Conservation (phyloP, 1,140 invertebrate genomes). For the Ceratoteleas bidentatus region DNA sequence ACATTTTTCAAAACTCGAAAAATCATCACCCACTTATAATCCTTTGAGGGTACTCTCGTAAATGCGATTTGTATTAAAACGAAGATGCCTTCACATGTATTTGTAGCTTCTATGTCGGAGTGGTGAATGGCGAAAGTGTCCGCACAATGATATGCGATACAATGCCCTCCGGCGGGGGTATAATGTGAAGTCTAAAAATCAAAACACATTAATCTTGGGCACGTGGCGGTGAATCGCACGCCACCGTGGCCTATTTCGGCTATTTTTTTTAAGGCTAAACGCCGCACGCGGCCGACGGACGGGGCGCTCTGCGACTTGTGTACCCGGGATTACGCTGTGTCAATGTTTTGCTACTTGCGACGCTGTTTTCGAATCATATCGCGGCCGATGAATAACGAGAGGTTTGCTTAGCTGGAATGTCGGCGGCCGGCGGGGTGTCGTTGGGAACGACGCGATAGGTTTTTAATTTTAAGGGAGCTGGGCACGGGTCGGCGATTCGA, state of each 20-base stretch:
- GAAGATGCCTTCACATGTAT: conserved; percentile 56
- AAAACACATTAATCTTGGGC: conserved; percentile 81
- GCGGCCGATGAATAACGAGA: conserved; percentile 28
- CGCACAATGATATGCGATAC: conserved; percentile 62
- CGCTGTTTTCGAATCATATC: conserved; percentile 54
- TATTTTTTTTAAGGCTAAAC: conserved; percentile 63
- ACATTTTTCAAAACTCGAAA: no score
- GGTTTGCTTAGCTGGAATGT: conserved; percentile 19
- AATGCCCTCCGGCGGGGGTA: conserved; percentile 68
- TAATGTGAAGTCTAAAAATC: conserved; percentile 81
- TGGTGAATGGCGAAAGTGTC: conserved; percentile 41
- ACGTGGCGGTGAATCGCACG: conserved; percentile 76
- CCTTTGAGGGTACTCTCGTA: conserved; percentile 56
- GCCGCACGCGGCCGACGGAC: conserved; percentile 20
- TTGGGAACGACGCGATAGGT: background rate
- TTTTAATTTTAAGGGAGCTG: no score
- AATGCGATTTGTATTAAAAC: conserved; percentile 57
- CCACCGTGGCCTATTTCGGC: conserved; percentile 55
- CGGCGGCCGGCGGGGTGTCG: conserved; percentile 5
- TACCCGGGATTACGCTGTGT: conserved; percentile 58
- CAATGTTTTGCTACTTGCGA: conserved; percentile 59
- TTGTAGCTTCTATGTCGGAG: conserved; percentile 48
- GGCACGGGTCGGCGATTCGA: no score
- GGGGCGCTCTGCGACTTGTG: conserved; percentile 30
- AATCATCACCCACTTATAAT: no score